These are phyloP conservation scores for Daphoenositta chrysoptera DNA, from an alignment of 2,113 vertebrate genomes.

Conservation along the genomic window DNA sequence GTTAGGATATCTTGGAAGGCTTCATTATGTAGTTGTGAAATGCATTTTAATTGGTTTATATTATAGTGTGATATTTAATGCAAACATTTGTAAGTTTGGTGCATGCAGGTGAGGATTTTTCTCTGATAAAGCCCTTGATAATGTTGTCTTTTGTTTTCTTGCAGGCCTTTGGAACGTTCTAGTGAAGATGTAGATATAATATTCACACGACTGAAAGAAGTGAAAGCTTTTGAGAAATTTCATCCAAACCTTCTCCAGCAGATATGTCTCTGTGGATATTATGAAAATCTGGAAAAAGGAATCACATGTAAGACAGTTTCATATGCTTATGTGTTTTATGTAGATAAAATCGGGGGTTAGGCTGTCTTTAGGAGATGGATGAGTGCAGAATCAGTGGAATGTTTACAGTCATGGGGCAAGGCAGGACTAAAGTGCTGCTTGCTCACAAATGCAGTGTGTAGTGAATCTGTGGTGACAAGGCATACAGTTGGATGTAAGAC, in stretches of 20 bases:
- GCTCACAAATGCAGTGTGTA: not conserved
- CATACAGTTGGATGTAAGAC: not conserved
- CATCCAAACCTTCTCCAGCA: conserved; percentile 91
- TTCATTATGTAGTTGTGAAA: not conserved
- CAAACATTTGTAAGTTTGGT: not conserved
- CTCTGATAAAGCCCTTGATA: not conserved
- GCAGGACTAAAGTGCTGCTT: not conserved
- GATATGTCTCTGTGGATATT: conserved; percentile 93
- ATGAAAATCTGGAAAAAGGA: conserved; percentile 93
- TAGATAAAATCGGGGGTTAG: not conserved
- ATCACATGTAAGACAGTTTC: conserved; percentile 85
- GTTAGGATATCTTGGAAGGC: not conserved
- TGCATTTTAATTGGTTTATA: not conserved
- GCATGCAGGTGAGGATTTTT: not conserved
- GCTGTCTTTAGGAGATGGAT: not conserved
- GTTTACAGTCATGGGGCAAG: not conserved
- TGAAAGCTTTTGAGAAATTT: conserved; percentile 95
- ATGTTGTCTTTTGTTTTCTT: conserved; percentile 22
- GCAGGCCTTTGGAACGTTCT: conserved; percentile 89
- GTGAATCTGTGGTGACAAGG: not conserved
- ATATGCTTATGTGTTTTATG: not conserved
- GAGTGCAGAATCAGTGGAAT: not conserved
- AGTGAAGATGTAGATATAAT: conserved; percentile 96
- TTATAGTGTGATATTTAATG: not conserved
- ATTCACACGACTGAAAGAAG: conserved; percentile 87